Percentiles rank a stretch among this genome's conserved stretches.
Conservation (phyloP, 1,140 invertebrate genomes). For the Maniola jurtina region DNA sequence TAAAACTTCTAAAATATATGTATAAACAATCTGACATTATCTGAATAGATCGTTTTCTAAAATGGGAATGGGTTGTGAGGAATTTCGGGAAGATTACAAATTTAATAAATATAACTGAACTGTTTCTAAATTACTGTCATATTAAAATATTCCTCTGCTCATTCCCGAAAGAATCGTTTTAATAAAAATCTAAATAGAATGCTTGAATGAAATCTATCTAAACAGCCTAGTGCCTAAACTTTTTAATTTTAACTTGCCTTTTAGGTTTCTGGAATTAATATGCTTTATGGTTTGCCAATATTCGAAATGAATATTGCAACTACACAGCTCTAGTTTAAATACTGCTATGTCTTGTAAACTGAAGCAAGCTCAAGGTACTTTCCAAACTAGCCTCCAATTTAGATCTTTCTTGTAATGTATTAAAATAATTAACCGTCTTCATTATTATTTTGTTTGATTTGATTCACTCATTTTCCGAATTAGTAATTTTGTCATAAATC, state of each 20-base stretch:
- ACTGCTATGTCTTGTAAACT: constrained; percentile 37
- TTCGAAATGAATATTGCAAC: constrained; percentile 57
- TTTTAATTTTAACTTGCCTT: constrained; percentile 59
- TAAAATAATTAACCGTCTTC: constrained; percentile 49
- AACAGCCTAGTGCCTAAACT: constrained; percentile 50
- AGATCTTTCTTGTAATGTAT: constrained; percentile 42
- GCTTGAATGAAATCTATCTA: constrained; percentile 56
- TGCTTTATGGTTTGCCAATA: constrained; percentile 59
- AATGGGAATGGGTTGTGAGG: constrained; percentile 46
- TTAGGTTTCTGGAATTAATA: constrained; percentile 51
- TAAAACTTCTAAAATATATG: constrained; percentile 30
- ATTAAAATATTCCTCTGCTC: constrained; percentile 49
- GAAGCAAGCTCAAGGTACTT: constrained; percentile 43
- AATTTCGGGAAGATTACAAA: constrained; percentile 30
- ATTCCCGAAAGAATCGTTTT: constrained; percentile 48
- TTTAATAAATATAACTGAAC: no score
- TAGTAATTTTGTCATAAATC: not conserved
- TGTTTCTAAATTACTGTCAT: not conserved
- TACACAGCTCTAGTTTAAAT: constrained; percentile 43
- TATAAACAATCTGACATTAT: constrained; percentile 38
- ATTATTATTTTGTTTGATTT: not conserved
- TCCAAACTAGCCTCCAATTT: constrained; percentile 37
- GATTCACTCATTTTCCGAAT: constrained; percentile 44
- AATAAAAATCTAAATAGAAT: constrained; percentile 59
- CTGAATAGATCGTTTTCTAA: constrained; percentile 42